Percentiles rank a stretch among this genome's conserved stretches.
Evolutionary conservation across 2,113 vertebrate genomes (phyloP).

Genomic region (Galeopterus variegatus): DNA sequence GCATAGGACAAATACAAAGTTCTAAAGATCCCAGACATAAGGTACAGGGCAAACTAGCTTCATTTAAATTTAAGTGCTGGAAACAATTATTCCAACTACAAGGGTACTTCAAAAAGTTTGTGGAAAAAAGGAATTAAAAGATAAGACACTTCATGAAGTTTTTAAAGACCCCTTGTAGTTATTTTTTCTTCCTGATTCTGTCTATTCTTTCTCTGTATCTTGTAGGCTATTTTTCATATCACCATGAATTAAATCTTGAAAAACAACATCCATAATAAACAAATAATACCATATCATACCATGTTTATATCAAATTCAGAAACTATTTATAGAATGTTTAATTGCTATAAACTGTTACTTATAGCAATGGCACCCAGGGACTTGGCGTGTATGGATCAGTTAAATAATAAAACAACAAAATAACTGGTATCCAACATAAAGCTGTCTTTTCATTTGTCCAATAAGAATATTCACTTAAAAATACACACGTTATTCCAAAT

Average conservation of each 20-base stretch:
- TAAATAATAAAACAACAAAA: constrained; percentile 27
- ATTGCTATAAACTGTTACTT: background rate
- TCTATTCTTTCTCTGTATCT: constrained; percentile 27
- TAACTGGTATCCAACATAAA: constrained; percentile 32
- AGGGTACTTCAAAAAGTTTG: too few species aligned
- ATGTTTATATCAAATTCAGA: constrained; percentile 45
- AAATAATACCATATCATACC: background rate
- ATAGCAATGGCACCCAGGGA: background rate
- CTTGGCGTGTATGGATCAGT: background rate
- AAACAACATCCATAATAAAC: constrained; percentile 36
- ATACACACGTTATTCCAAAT: constrained; percentile 1
- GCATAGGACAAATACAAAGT: background rate
- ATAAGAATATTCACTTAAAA: constrained; percentile 61
- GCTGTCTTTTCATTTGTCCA: constrained; percentile 34
- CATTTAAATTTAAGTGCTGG: background rate
- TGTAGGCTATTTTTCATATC: constrained; percentile 29
- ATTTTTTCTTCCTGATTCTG: background rate
- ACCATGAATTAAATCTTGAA: constrained; percentile 33
- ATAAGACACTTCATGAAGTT: too few species aligned
- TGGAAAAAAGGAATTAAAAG: too few species aligned
- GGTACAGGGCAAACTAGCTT: background rate
- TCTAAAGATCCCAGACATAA: background rate
- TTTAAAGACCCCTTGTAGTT: background rate
- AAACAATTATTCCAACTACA: background rate
- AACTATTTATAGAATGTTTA: background rate